Conservation (phyloP, 2,113 vertebrate species). For the Lipotes vexillifer region DNA sequence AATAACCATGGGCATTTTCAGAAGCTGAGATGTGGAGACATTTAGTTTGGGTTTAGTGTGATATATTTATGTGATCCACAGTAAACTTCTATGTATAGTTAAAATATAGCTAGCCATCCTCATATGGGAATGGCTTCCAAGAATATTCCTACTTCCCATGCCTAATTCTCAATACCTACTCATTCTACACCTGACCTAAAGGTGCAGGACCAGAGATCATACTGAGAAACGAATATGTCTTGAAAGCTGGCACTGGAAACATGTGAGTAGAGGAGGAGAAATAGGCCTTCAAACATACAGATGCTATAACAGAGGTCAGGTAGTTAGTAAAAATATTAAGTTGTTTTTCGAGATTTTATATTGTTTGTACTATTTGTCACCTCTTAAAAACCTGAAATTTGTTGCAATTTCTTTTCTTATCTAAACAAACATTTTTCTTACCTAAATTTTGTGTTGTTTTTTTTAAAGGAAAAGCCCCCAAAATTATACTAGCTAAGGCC, state of each 20-base stretch:
- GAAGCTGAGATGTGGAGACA: neutral
- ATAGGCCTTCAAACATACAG: neutral
- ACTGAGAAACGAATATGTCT: neutral
- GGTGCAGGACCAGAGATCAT: neutral
- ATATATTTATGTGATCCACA: neutral
- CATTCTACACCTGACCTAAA: neutral
- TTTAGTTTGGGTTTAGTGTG: neutral
- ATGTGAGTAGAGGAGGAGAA: neutral
- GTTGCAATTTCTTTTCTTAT: neutral
- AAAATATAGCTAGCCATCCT: neutral
- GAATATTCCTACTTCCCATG: neutral
- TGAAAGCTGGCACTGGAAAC: neutral
- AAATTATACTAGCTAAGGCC: neutral
- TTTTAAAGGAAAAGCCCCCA: neutral
- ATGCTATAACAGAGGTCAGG: neutral
- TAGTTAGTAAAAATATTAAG: neutral
- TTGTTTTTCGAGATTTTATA: neutral
- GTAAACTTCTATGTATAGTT: neutral
- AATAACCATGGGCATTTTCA: neutral
- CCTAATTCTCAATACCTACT: neutral
- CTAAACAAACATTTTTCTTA: neutral
- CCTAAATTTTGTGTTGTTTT: neutral
- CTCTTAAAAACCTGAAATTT: constrained; percentile 5
- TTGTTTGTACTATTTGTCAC: neutral
- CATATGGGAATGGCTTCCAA: neutral